A percentile compares a stretch with the other conserved stretches of the same genome.
Conservation (phyloP, 2,797 vertebrate genomes). For the Merluccius polli region DNA sequence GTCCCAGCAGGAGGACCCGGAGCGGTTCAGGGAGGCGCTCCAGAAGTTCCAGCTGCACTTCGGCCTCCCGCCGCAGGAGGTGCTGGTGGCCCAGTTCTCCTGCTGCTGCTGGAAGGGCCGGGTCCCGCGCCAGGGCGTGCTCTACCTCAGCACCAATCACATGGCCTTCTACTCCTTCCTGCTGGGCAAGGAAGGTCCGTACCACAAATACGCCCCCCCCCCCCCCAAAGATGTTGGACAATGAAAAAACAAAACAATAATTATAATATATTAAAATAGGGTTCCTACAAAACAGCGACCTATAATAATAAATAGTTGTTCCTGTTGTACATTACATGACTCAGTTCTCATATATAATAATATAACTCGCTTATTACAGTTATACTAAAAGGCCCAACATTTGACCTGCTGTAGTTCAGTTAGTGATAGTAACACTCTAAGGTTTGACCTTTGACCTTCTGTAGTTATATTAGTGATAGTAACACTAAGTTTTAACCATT, state of each 20-base stretch:
- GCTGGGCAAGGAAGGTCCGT: constrained; percentile 92
- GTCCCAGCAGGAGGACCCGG: constrained; percentile 87
- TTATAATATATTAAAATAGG: too few species aligned
- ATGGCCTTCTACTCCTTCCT: constrained; percentile 97
- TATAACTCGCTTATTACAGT: background rate
- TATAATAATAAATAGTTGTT: too few species aligned
- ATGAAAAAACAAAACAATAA: too few species aligned
- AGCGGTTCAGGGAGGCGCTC: constrained; percentile 87
- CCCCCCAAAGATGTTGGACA: too few species aligned
- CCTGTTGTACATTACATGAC: background rate
- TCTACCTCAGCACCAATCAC: constrained; percentile 96
- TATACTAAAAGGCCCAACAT: background rate
- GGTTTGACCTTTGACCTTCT: background rate
- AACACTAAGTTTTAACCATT: background rate
- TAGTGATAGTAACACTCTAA: background rate
- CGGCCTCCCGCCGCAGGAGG: constrained; percentile 85
- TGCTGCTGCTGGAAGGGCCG: constrained; percentile 97
- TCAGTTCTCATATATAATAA: background rate
- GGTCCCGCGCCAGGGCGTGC: constrained; percentile 94
- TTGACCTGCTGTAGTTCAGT: background rate
- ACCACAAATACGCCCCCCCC: background rate
- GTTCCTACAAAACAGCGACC: too few species aligned
- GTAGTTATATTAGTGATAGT: background rate
- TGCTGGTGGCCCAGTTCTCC: constrained; percentile 88
- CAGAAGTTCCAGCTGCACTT: constrained; percentile 90